Base-by-base conservation (phyloP, 2,113 vertebrate species). In the Gobiocypris rarus region DNA sequence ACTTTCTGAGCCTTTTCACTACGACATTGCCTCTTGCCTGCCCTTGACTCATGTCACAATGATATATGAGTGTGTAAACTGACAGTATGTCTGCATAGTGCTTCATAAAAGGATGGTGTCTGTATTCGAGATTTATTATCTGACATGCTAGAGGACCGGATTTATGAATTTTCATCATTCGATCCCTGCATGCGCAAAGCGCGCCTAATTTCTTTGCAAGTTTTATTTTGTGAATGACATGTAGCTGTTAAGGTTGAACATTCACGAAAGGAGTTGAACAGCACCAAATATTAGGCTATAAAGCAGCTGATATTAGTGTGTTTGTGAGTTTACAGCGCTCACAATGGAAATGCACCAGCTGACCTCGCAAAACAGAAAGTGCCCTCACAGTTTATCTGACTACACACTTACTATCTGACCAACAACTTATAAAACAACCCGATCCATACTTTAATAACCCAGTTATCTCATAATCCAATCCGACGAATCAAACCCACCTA, bases 1-100 rank as follows among this genome's bases (percentile, higher is more conserved):
- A 65, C 77, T 50, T 15, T 78, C 34, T 24, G 41, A 80, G 59
- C 58, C 43, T 31, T 45, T 50, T 31, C 59, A 67, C 24, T 11
- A 28, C 10, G 17, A 48, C 34, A 34, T 67, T 80, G 41, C 26
- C 50, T 76, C 50, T 56, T 7, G 75, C 48, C 65, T 82, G 80
- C 80, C 80, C 80, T 70, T 82, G 80, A 70, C 65, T 82, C 31
- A 0, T 70, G 31, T 56, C 31, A 2, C 7, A n/a, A 24, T 82
- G 80, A 82, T 56, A 24, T 56, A 70, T 38, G 31, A 56, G 9
- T 4, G 19, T 56, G 80, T 54, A 82, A 69, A 82, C 45, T 70
- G 31, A 70, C 80, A 80, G 59, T 65, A 67, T 82, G 61, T 70
- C 80, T 82, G 80, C 80, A 82, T 82, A 70, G 65, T 52, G 80